Conservation (phyloP, 2,888 invertebrate genomes). For the Parnassius smintheus region DNA sequence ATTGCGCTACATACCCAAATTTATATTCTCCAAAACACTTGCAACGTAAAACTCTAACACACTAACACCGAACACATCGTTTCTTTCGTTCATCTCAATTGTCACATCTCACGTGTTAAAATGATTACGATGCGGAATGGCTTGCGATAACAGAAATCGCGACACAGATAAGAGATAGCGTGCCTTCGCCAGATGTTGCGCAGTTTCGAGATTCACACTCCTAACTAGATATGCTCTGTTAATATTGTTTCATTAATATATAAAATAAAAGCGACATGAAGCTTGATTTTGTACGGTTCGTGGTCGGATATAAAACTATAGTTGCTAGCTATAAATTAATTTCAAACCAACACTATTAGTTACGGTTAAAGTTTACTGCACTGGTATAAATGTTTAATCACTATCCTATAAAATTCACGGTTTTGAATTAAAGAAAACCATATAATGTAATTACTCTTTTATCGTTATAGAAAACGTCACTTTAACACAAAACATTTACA, state of each 20-base stretch:
- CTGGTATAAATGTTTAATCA: too few species aligned
- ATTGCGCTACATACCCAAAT: constrained; percentile 46
- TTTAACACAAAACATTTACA: neutral
- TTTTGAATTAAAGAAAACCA: too few species aligned
- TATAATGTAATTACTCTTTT: too few species aligned
- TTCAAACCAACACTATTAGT: too few species aligned
- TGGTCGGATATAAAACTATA: too few species aligned
- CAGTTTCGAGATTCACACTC: neutral
- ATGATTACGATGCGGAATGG: constrained; percentile 4
- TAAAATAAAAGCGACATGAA: neutral
- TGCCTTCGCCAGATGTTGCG: neutral
- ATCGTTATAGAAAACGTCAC: too few species aligned
- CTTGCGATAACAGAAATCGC: constrained; percentile 11
- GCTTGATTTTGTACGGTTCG: too few species aligned
- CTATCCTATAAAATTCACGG: too few species aligned
- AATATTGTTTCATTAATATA: too few species aligned
- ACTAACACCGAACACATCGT: constrained; percentile 46
- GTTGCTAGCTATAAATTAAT: too few species aligned
- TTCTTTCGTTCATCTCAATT: constrained; percentile 49
- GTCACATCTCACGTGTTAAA: constrained; percentile 9
- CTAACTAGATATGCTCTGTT: neutral
- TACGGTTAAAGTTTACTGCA: too few species aligned
- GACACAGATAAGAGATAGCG: constrained; percentile 18
- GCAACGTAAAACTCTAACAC: constrained; percentile 59
- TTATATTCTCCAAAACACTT: constrained; percentile 52